These are phyloP conservation scores for Drosophila yakuba DNA, from an alignment of 1,140 invertebrate species.

Conservation along the genomic window DNA sequence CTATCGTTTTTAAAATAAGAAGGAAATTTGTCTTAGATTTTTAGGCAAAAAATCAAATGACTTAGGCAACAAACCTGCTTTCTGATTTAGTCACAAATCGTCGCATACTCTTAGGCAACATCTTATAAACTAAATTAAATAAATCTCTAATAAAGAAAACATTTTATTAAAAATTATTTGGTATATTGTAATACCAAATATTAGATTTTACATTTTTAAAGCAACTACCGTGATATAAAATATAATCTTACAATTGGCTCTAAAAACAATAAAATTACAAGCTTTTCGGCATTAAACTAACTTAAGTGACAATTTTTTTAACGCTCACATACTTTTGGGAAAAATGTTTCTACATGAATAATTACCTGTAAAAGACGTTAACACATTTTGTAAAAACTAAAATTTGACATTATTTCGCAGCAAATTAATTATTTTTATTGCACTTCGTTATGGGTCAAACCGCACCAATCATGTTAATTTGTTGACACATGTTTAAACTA, in stretches of 20 bases:
- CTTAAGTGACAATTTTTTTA: background rate
- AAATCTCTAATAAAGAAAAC: too few relatives aligned
- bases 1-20: too few relatives aligned
- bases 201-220: too few relatives aligned
- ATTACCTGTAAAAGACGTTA: too few relatives aligned
- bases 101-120: conserved; percentile 27
- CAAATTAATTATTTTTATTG: background rate
- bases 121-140: too few relatives aligned
- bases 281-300: background rate
- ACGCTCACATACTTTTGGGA: conserved; percentile 3
- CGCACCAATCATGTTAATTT: background rate
- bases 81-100: background rate
- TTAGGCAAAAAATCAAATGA: conserved; percentile 15
- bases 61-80: conserved; percentile 25
- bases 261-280: background rate
- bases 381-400: too few relatives aligned
- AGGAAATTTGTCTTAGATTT: background rate
- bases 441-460: background rate
- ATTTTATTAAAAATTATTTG: too few relatives aligned
- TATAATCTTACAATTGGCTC: too few relatives aligned
- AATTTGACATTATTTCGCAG: too few relatives aligned
- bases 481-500: background rate
- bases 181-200: too few relatives aligned
- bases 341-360: background rate
- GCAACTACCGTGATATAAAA: too few relatives aligned